Evolutionary conservation across 2,888 invertebrate species (phyloP), one percentile per base, ranked within the genome.

Genomic region (Plagodis pulveraria): DNA sequence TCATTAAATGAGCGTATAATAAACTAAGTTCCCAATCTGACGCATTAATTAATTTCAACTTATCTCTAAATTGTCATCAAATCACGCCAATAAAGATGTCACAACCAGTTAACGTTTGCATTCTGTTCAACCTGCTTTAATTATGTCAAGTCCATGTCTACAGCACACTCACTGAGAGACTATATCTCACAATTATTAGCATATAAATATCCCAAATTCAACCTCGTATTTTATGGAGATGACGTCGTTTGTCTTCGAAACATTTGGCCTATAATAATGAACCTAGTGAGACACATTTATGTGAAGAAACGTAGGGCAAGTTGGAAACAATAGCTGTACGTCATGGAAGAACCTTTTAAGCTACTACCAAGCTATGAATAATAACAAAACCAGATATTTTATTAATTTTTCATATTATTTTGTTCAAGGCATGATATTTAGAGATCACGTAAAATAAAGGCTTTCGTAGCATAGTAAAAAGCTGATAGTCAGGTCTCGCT

Each of bases 121-220:
- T 34, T 9, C 12, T 55, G 56, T 60, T 55, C 42, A 59, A 38
- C 45, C 41, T 46, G 54, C 41, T 48, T 59, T 50, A 57, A 58
- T 60, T 56, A 56, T 11, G 64, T 58, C 58, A 58, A 40, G 53
- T 40, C 48, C 59, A 66, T 50, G 58, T 45, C 49, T 50, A 40
- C 33, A 47, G 49, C 57, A 42, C 43, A 58, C 38, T 55, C 49
- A 50, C 43, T 57, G 41, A 44, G 50, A 56, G 12, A 38, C 46
- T 44, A 45, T 62, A 57, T 54, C 54, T 62, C 62, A 62, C 47
- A 53, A 51, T 62, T 54, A 54, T 62, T 62, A 54, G 54, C 54
- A 57, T 62, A 62, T 62, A 62, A 57, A 62, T 62, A 58, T 51
- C 44, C 50, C 33, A 41, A 40, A 54, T 53, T 57, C 47, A 7